Percentiles rank a stretch among this genome's conserved stretches.
Conservation (phyloP, 1,140 invertebrate genomes). For the Drosophila fuyamai region DNA sequence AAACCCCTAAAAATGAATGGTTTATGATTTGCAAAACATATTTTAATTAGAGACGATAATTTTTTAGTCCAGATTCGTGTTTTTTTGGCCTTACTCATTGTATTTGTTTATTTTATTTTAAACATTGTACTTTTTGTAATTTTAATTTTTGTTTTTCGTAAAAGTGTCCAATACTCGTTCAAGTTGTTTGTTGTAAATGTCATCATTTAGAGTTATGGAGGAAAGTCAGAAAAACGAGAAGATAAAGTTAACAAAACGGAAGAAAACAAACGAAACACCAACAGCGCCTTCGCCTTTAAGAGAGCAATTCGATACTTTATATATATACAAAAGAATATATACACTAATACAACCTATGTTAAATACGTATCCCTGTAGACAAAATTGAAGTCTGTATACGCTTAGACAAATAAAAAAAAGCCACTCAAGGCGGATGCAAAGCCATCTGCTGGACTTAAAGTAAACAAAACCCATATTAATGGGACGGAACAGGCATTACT, state of each 20-base stretch:
- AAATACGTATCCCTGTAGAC: constrained; percentile 28
- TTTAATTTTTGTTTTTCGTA: constrained; percentile 36
- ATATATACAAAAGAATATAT: constrained; percentile 52
- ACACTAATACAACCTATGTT: constrained; percentile 28
- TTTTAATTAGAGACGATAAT: constrained; percentile 20
- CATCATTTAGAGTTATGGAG: constrained; percentile 22
- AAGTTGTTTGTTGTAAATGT: constrained; percentile 53
- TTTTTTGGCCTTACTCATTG: constrained; percentile 38
- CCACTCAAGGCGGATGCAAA: constrained; percentile 21
- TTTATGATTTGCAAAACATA: constrained; percentile 25
- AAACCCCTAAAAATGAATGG: not conserved
- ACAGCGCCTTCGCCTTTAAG: constrained; percentile 70
- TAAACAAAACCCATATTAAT: constrained; percentile 48
- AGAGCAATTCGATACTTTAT: constrained; percentile 58
- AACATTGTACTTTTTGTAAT: constrained; percentile 30
- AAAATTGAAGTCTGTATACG: constrained; percentile 36
- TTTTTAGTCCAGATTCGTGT: constrained; percentile 29
- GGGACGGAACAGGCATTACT: constrained; percentile 6
- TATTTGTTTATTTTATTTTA: constrained; percentile 47
- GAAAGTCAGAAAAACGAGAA: constrained; percentile 2
- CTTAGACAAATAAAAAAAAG: constrained; percentile 47
- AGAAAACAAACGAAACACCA: constrained; percentile 59
- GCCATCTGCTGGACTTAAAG: constrained; percentile 46
- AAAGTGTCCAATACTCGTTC: constrained; percentile 53
- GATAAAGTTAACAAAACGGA: constrained; percentile 29